phyloP scores from a whole-genome alignment of 2,797 vertebrate species.

The Sarcoramphus papa region DNA sequence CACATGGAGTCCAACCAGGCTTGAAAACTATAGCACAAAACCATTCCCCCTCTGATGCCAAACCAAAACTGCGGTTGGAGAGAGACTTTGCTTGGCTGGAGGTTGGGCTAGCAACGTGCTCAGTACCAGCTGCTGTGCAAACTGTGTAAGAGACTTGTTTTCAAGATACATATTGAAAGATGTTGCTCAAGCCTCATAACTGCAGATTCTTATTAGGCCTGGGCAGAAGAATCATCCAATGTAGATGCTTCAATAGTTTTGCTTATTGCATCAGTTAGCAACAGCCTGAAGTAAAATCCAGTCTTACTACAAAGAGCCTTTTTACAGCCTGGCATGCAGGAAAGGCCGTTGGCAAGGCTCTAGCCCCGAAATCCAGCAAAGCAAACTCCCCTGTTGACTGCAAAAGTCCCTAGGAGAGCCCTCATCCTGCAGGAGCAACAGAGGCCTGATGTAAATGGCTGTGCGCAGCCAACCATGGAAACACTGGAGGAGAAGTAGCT shows the following conservation, averaged over 20 bases:
- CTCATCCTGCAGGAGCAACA: background rate
- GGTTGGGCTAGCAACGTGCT: background rate
- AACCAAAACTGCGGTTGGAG: background rate
- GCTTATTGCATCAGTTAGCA: background rate
- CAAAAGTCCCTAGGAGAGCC: background rate
- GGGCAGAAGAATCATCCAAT: background rate
- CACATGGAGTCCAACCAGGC: background rate
- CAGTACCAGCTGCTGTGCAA: background rate
- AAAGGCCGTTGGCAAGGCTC: background rate
- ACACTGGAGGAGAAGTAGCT: background rate
- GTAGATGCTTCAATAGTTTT: background rate
- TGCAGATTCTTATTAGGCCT: background rate
- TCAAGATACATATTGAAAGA: background rate
- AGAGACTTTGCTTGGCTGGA: background rate
- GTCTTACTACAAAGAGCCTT: background rate
- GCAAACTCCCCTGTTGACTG: background rate
- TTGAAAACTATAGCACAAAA: background rate
- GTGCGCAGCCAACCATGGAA: background rate
- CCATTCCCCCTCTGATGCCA: background rate
- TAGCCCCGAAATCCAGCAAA: background rate
- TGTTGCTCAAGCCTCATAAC: background rate
- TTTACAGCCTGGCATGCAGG: background rate
- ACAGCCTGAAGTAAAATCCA: background rate
- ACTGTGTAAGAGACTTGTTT: background rate
- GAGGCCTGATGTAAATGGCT: background rate